phyloP scores from a whole-genome alignment of 2,888 invertebrate species.

The Hirtodrosophila alboralis region DNA sequence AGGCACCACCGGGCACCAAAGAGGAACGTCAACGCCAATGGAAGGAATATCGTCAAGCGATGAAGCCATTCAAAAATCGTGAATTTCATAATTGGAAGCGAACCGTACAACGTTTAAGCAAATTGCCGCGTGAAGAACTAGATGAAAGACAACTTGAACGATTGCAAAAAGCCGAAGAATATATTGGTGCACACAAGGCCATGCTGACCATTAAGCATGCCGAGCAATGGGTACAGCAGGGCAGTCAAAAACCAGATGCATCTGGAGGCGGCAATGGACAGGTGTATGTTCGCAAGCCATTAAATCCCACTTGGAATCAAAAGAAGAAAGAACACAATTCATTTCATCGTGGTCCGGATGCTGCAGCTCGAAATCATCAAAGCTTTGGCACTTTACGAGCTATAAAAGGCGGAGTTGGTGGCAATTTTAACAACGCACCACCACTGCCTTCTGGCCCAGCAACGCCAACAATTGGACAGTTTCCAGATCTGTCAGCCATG shows the following conservation, averaged over 20 bases:
- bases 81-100: constrained; percentile 78
- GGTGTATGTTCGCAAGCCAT: constrained; percentile 54
- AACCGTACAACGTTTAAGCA: constrained; percentile 75
- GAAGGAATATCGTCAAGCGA: constrained; percentile 77
- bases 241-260: constrained; percentile 12
- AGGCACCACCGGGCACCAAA: constrained; percentile 63
- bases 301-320: constrained; percentile 36
- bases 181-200: constrained; percentile 67
- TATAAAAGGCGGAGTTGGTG: constrained; percentile 55
- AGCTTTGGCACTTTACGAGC: constrained; percentile 62
- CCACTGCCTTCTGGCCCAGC: constrained; percentile 22
- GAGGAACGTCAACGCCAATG: constrained; percentile 74
- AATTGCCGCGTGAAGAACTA: constrained; percentile 59
- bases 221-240: constrained; percentile 73
- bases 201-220: constrained; percentile 72
- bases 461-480: constrained; percentile 21
- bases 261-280: constrained; percentile 28
- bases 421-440: constrained; percentile 17
- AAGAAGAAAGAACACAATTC: background rate
- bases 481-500: constrained; percentile 19
- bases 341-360: constrained; percentile 18
- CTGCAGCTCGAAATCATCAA: constrained; percentile 22
- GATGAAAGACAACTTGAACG: constrained; percentile 70
- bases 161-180: constrained; percentile 68
- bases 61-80: constrained; percentile 81